phyloP scores from a whole-genome alignment of 1,140 invertebrate species.

The honey bee (Apis mellifera) region Amel_HAv3.1 CM009940.2:2682501-2683000 shows the following conservation, averaged over 20 bases:
- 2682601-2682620: too few species aligned
- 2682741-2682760: slow-evolving; percentile 82
- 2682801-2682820: slow-evolving; percentile 84
- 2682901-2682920: slow-evolving; percentile 86
- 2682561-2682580: too few species aligned
- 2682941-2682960: slow-evolving; percentile 83
- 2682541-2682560: too few species aligned
- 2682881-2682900: slow-evolving; percentile 87
- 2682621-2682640: too few species aligned
- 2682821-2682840: slow-evolving; percentile 87
- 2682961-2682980: slow-evolving; percentile 71
- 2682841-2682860: slow-evolving; percentile 94
- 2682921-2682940: slow-evolving; percentile 86
- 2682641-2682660: too few species aligned
- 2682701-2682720: background rate
- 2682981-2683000: too few species aligned
- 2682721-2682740: background rate
- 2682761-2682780: slow-evolving; percentile 82
- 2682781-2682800: slow-evolving; percentile 82
- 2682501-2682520: too few species aligned
- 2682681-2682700: too few species aligned
- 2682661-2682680: too few species aligned
- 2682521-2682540: too few species aligned
- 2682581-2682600: too few species aligned
- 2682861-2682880: slow-evolving; percentile 90